Percentiles rank a stretch among this genome's conserved stretches.
phyloP scores from a whole-genome alignment of 2,888 invertebrate genomes.

The Drosophila infuscata region DNA sequence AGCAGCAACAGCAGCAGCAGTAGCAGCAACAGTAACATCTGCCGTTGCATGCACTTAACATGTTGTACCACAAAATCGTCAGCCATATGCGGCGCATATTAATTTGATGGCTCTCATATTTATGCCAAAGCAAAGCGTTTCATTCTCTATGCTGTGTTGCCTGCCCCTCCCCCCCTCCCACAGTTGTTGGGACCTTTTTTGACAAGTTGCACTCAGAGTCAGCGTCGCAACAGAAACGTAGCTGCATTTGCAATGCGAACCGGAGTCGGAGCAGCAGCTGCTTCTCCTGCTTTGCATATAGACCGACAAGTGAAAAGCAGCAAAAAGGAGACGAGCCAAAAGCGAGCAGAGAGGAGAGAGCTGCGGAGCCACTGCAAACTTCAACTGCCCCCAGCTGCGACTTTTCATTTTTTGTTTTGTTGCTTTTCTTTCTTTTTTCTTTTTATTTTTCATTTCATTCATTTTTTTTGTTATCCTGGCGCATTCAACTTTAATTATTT shows the following conservation, averaged over 20 bases:
- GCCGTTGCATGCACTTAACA: slow-evolving; percentile 77
- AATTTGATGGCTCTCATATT: slow-evolving; percentile 82
- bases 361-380: slow-evolving; percentile 55
- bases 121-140: slow-evolving; percentile 79
- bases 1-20: neutral
- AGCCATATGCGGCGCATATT: slow-evolving; percentile 81
- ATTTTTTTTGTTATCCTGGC: slow-evolving; percentile 43
- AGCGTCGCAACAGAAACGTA: slow-evolving; percentile 39
- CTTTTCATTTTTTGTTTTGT: slow-evolving; percentile 30
- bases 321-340: slow-evolving; percentile 44
- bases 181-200: slow-evolving; percentile 68
- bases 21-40: slow-evolving; percentile 40
- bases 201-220: slow-evolving; percentile 77
- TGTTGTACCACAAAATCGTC: slow-evolving; percentile 82
- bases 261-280: slow-evolving; percentile 64
- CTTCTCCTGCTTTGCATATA: slow-evolving; percentile 72
- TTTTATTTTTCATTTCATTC: slow-evolving; percentile 24
- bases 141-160: slow-evolving; percentile 34
- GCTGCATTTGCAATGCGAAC: slow-evolving; percentile 65
- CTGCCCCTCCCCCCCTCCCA: neutral
- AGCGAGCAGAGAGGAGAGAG: slow-evolving; percentile 22
- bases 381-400: slow-evolving; percentile 40
- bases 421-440: slow-evolving; percentile 21
- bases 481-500: slow-evolving; percentile 79
- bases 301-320: slow-evolving; percentile 62